Conservation (phyloP, 2,113 vertebrate genomes). For the Thunnus thynnus region DNA sequence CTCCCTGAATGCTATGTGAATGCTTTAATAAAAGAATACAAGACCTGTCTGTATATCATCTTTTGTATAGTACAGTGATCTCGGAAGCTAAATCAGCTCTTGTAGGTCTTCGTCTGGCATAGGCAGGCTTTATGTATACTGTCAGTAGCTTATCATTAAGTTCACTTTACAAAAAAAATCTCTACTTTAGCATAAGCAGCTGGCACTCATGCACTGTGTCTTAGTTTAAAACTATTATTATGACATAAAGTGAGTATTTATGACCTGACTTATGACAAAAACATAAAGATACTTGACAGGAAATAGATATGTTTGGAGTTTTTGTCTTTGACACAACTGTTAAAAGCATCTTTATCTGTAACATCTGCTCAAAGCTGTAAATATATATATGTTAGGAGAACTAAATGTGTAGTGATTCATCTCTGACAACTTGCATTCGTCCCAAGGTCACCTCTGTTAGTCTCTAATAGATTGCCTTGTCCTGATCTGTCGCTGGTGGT, state of each 20-base stretch:
- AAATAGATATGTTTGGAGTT: background rate
- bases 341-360: background rate
- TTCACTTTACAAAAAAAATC: no score
- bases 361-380: background rate
- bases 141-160: background rate
- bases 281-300: no score
- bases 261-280: no score
- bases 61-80: background rate
- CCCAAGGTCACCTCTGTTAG: constrained; percentile 46
- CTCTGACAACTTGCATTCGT: constrained; percentile 57
- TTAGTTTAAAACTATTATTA: no score
- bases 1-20: background rate
- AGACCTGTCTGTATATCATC: background rate
- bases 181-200: no score
- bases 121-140: background rate
- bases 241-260: no score
- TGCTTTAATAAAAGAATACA: background rate
- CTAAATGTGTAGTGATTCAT: constrained; percentile 27
- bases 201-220: no score
- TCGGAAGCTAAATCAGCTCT: background rate
- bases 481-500: constrained; percentile 32
- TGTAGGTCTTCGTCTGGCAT: background rate
- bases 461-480: constrained; percentile 27
- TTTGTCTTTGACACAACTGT: constrained; percentile 2
- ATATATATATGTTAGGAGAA: no score